These are phyloP conservation scores for Digitonthophagus gazella DNA, from an alignment of 2,888 invertebrate species.

Conservation along the genomic window DNA sequence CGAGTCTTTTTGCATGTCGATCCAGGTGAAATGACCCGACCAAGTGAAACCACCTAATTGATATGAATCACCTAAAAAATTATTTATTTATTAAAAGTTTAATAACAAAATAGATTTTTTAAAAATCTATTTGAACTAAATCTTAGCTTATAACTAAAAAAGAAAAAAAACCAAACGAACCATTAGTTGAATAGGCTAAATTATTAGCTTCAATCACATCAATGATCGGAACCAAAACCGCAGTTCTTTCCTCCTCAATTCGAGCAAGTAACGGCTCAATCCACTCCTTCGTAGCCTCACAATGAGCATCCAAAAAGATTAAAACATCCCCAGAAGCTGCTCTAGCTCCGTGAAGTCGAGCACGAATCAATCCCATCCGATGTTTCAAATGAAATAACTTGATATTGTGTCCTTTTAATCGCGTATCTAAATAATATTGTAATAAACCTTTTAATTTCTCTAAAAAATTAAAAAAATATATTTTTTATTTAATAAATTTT, in stretches of 20 bases:
- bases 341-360: constrained; percentile 84
- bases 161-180: constrained; percentile 40
- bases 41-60: constrained; percentile 83
- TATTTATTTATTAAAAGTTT: constrained; percentile 11
- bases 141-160: neutral
- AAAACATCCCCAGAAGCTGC: constrained; percentile 77
- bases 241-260: constrained; percentile 74
- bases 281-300: constrained; percentile 81
- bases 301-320: constrained; percentile 89
- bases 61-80: constrained; percentile 47
- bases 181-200: constrained; percentile 69
- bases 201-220: constrained; percentile 86
- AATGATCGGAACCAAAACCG: constrained; percentile 91
- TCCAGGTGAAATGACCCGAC: constrained; percentile 93
- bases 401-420: constrained; percentile 67
- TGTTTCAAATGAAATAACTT: constrained; percentile 71
- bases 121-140: neutral
- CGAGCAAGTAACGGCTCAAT: constrained; percentile 85
- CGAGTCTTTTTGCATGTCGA: constrained; percentile 68
- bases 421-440: constrained; percentile 74
- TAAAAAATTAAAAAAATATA: constrained; percentile 43
- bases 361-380: constrained; percentile 84
- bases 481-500: no score
- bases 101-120: neutral
- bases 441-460: constrained; percentile 71